Base-by-base conservation (phyloP, 2,888 invertebrate species). In the Drosophila atroscutellata region DNA sequence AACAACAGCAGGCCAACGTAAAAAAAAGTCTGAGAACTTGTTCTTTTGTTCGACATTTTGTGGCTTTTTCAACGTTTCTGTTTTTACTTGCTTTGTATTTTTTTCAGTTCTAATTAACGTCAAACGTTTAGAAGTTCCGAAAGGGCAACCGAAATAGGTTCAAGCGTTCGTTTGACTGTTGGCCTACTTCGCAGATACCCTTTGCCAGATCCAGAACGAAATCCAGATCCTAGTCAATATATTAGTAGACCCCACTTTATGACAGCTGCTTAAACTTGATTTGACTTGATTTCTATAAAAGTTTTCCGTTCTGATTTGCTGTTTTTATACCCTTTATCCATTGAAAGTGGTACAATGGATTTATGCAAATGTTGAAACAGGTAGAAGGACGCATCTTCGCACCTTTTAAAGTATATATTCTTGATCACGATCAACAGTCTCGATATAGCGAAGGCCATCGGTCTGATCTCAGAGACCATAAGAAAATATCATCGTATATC, bases 11-110 rank as follows among this genome's bases (percentile, higher is more conserved):
- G 24, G 30, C 15, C 26, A 24, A 13, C 49, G 30, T 3, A 30
- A 30, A 57, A 47, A 36, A 47, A 37, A 39, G 63, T 83, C 74
- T 75, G 87, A 86, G 84, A 84, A 84, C 83, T 89, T 89, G 84
- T 84, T 84, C 75, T 81, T 77, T 77, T 71, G 71, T 80, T 77
- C 62, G 64, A 34, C 77, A 77, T 72, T 72, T 68, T 70, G 63
- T 76, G 64, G 39, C 61, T 82, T 62, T 69, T 58, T 65, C 67
- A 65, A 39, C 37, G 36, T 39, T 55, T 61, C 62, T 72, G 45
- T 64, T 45, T 45, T 47, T 49, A 30, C 50, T 56, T 56, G 37
- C 28, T 59, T 47, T 65, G 51, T 65, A 54, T 54, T 32, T 49
- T 15, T 34, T 39, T 49, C 49, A 68, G 59, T 71, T 56, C 36